A percentile compares a stretch with the other conserved stretches of the same genome.
Evolutionary conservation across 2,888 invertebrate species (phyloP).

Genomic region (Limnephilus auricula): DNA sequence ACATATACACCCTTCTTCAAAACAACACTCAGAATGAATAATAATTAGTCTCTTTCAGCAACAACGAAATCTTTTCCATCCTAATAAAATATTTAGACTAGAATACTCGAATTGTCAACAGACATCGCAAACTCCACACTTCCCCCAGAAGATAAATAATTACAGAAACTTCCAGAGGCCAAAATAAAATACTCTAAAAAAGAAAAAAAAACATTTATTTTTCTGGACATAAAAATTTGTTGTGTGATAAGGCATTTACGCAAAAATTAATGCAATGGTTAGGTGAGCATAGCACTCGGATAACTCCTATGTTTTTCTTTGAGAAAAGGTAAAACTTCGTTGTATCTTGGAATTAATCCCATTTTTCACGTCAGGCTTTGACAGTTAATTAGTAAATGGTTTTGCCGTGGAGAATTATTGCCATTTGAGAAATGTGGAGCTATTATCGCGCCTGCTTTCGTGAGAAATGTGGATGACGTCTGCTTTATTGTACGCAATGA

Average conservation of each 20-base stretch:
- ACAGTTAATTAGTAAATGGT: constrained; percentile 37
- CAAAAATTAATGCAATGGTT: not conserved
- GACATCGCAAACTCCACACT: not conserved
- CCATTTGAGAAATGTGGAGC: constrained; percentile 11
- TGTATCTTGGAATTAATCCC: not conserved
- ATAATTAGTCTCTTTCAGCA: too few relatives aligned
- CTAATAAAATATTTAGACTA: not conserved
- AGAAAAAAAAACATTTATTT: not conserved
- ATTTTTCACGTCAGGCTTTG: constrained; percentile 32
- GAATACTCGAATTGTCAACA: not conserved
- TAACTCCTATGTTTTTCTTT: not conserved
- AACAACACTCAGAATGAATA: too few relatives aligned
- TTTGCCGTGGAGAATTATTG: constrained; percentile 13
- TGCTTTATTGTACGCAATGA: not conserved
- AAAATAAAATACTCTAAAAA: not conserved
- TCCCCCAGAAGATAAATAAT: not conserved
- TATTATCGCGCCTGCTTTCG: not conserved
- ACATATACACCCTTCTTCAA: too few relatives aligned
- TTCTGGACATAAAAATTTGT: not conserved
- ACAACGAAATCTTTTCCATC: not conserved
- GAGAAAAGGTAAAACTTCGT: not conserved
- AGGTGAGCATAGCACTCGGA: not conserved
- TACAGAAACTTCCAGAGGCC: not conserved
- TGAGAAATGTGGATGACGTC: not conserved
- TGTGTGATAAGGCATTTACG: not conserved